Conservation (phyloP, 2,888 invertebrate genomes). For the Hyles lineata region DNA sequence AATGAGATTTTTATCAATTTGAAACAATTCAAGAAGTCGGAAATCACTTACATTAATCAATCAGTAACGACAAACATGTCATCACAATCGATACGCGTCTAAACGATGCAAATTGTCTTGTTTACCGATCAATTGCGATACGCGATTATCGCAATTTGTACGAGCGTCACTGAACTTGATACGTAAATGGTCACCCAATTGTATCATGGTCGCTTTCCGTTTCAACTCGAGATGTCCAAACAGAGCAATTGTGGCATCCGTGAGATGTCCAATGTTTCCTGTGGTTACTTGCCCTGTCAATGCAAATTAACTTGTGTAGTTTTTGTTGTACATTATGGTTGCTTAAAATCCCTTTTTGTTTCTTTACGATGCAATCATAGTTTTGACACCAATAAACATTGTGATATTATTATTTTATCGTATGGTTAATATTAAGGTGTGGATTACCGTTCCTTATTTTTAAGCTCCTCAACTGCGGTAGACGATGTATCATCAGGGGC, state of each 20-base stretch:
- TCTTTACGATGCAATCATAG: too few species aligned
- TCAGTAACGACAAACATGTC: not conserved
- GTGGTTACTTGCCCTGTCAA: not conserved
- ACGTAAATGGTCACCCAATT: slow-evolving; percentile 6
- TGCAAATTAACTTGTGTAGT: not conserved
- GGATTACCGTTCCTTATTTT: too few species aligned
- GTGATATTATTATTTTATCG: too few species aligned
- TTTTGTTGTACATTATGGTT: too few species aligned
- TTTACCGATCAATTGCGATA: slow-evolving; percentile 39
- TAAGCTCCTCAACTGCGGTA: too few species aligned
- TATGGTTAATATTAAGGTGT: too few species aligned
- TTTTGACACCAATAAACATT: too few species aligned
- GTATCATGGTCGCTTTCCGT: slow-evolving; percentile 6
- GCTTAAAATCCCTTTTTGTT: too few species aligned
- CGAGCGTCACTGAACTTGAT: slow-evolving; percentile 31
- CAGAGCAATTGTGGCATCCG: not conserved
- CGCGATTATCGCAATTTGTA: slow-evolving; percentile 37
- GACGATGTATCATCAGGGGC: too few species aligned
- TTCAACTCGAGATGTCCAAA: not conserved
- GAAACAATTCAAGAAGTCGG: not conserved
- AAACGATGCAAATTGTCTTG: slow-evolving; percentile 31
- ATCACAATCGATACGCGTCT: slow-evolving; percentile 1
- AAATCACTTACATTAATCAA: not conserved
- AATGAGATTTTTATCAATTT: too few species aligned
- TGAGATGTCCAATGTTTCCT: not conserved